Evolutionary conservation across 2,888 invertebrate species (phyloP), one percentile per base, ranked within the genome.

Genomic region (Strigamia maritima): DNA sequence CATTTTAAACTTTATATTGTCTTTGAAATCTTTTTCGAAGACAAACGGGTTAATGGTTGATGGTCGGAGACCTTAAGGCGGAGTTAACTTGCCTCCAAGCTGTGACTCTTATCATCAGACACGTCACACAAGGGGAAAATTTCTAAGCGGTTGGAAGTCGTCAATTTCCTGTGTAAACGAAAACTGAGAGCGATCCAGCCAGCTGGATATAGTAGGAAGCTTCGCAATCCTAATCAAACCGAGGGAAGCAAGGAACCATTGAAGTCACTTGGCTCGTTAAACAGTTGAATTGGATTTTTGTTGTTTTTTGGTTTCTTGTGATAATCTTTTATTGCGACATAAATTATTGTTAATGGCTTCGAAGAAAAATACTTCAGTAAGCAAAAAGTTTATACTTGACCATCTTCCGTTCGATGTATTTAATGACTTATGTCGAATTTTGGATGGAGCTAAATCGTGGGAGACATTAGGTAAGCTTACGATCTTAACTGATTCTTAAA

Each of bases 381-480:
- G 24, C 60, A 60, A 8, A 70, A 70, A 70, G 28, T 70, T 28
- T 16, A 26, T 70, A 70, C 70, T 70, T 10, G 70, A 75, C 2
- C 38, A 94, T 81, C 86, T 95, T 78, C 94, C 94, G 0, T 91
- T 90, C 83, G 86, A 88, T 31, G 90, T 91, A 83, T 89, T 92
- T 80, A 89, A 89, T 80, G 90, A 92, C 83, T 84, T 96, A 60
- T 94, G 94, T 84, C 88, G 90, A 82, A 89, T 94, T 82, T 87
- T 96, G 78, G 95, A 96, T 84, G 89, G 90, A 81, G 90, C 92
- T 84, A 90, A 92, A 82, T 89, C 90, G 83, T 96, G 95, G 95
- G 90, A 91, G 84, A 91, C 92, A 83, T 86, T 96, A 81, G 70
- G 70, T 70, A 70, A 14, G 28, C n/a, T 0, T 28, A 26, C n/a